Evolutionary conservation across 2,113 vertebrate genomes (phyloP).

Genomic region (Halcyon malimbica): DNA sequence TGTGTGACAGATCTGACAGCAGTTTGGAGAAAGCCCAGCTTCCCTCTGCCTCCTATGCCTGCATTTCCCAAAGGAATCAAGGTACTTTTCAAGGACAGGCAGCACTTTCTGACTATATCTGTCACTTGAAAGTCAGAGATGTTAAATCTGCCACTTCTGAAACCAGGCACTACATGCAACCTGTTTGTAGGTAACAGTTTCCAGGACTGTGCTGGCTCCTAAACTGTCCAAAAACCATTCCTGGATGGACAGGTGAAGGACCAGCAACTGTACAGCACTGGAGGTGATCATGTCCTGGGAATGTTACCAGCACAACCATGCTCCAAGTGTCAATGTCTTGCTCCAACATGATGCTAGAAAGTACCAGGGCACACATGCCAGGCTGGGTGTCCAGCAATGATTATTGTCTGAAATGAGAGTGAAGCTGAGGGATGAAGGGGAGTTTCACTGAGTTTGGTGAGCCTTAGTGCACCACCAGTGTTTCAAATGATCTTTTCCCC

Average conservation of each 20-base stretch:
- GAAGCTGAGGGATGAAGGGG: not conserved
- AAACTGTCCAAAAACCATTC: not conserved
- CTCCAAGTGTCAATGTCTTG: not conserved
- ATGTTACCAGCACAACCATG: fast-evolving
- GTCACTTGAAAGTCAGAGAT: not conserved
- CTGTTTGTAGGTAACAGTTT: not conserved
- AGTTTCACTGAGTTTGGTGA: not conserved
- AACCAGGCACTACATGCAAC: not conserved
- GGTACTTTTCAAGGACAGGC: not conserved
- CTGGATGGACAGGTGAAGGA: fast-evolving
- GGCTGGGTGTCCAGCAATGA: not conserved
- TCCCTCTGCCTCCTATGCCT: not conserved
- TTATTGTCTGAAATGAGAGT: not conserved
- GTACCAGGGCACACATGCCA: fast-evolving
- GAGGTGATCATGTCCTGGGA: not conserved
- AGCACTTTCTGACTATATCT: not conserved
- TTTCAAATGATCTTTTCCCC: not conserved
- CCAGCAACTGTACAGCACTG: fast-evolving
- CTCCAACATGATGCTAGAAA: not conserved
- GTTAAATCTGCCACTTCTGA: not conserved
- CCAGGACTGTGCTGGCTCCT: not conserved
- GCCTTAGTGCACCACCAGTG: not conserved
- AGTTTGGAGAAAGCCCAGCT: not conserved
- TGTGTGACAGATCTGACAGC: not conserved
- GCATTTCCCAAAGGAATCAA: not conserved